Conservation (phyloP, 2,113 vertebrate genomes). For the Cebus imitator region DNA sequence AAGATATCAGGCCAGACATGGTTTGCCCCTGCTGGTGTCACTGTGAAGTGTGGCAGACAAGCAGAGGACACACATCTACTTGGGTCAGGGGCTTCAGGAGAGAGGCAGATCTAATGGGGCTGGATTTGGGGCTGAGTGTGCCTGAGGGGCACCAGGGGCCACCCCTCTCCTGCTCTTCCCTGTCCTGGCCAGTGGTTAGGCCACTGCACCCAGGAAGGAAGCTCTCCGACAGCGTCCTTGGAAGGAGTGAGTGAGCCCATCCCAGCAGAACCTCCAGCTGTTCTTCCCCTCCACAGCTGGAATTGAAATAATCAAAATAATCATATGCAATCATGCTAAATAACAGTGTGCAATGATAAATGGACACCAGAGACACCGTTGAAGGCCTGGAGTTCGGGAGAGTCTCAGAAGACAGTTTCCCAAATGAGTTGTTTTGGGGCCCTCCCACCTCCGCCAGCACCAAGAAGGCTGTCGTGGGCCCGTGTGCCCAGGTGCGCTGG, state of each 20-base stretch:
- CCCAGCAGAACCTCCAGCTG: neutral
- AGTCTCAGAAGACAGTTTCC: neutral
- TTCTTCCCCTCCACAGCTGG: neutral
- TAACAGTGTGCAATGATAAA: neutral
- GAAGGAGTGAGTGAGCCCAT: neutral
- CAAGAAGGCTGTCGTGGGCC: fast-evolving
- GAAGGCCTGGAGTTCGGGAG: neutral
- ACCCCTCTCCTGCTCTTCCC: neutral
- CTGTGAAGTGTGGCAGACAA: too few species aligned
- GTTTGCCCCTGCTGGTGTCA: fast-evolving
- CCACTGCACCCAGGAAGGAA: fast-evolving
- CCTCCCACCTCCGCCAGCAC: too few species aligned
- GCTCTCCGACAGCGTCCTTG: neutral
- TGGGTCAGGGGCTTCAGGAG: neutral
- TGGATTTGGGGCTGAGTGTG: fast-evolving
- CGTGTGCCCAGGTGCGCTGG: fast-evolving
- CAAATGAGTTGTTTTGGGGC: neutral
- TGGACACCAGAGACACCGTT: neutral
- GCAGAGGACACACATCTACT: too few species aligned
- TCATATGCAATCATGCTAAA: neutral
- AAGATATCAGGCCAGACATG: fast-evolving
- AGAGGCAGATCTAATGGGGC: neutral
- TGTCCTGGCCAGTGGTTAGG: fast-evolving
- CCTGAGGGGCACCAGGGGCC: neutral
- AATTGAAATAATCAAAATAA: neutral